Percentiles rank a stretch among this genome's conserved stretches.
Evolutionary conservation across 2,113 vertebrate species (phyloP).

Genomic region (Climacteris rufus): DNA sequence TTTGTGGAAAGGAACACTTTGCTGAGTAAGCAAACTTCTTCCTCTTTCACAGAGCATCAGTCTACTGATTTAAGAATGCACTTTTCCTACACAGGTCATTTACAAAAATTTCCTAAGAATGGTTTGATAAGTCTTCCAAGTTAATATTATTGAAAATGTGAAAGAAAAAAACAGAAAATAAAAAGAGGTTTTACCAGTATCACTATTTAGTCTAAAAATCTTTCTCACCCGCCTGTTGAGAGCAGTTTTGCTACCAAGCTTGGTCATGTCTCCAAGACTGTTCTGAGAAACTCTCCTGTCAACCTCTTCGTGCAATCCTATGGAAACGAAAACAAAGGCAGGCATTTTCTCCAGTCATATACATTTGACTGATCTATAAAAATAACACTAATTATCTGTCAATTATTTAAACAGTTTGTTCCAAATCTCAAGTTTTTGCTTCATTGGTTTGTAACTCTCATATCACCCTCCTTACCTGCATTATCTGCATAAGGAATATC

Average conservation of each 20-base stretch:
- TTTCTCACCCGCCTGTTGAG: slow-evolving; percentile 90
- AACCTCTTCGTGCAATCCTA: slow-evolving; percentile 86
- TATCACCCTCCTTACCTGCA: slow-evolving; percentile 49
- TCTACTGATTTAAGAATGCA: neutral
- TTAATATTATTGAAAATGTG: neutral
- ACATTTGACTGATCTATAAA: neutral
- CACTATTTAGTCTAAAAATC: neutral
- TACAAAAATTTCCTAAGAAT: neutral
- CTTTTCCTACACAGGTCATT: neutral
- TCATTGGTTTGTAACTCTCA: rapidly evolving
- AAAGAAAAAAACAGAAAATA: neutral
- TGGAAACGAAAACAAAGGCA: neutral
- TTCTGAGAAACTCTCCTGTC: slow-evolving; percentile 89
- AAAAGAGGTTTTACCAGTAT: neutral
- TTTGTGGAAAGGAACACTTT: neutral
- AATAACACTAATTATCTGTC: neutral
- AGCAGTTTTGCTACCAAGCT: slow-evolving; percentile 89
- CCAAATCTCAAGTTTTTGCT: neutral
- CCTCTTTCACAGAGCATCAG: neutral
- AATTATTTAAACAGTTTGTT: neutral
- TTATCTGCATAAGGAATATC: slow-evolving; percentile 79
- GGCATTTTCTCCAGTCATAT: neutral
- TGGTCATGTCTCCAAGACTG: slow-evolving; percentile 87
- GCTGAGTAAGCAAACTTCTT: neutral
- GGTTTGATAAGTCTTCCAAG: neutral